These are phyloP conservation scores for Silvanus unidentatus DNA, from an alignment of 2,888 invertebrate species.

Conservation along the genomic window DNA sequence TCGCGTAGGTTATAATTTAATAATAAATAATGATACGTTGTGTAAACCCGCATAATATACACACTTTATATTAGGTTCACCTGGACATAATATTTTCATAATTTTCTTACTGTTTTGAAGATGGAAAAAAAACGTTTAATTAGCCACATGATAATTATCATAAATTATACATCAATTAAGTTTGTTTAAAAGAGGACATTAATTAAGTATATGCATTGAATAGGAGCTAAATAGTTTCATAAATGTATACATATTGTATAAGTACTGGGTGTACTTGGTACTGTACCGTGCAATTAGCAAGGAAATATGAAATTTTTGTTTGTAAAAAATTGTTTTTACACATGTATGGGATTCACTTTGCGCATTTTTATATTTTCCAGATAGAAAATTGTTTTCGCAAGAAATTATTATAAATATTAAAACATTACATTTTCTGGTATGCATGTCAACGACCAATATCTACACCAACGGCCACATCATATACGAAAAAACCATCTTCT, in stretches of 20 bases:
- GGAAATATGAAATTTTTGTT: no score
- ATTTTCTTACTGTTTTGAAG: conserved; percentile 21
- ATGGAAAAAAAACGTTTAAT: conserved; percentile 24
- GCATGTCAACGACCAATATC: conserved; percentile 15
- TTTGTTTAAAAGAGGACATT: background rate
- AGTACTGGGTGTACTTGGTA: no score
- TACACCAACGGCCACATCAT: conserved; percentile 1
- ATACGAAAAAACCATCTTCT: background rate
- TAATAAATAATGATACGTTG: conserved; percentile 30
- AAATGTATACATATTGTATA: no score
- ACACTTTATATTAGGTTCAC: conserved; percentile 29
- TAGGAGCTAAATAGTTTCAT: no score
- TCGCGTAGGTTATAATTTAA: conserved; percentile 28
- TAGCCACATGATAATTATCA: conserved; percentile 21
- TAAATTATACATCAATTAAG: conserved; percentile 16
- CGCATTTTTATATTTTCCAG: background rate
- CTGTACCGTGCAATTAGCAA: no score
- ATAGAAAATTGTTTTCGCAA: conserved; percentile 9
- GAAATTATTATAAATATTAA: conserved; percentile 8
- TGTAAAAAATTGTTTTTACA: no score
- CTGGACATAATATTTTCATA: conserved; percentile 27
- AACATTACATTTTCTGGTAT: conserved; percentile 1
- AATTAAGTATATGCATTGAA: background rate
- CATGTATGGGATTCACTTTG: no score
- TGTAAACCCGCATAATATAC: conserved; percentile 30